Base-by-base conservation (phyloP, 2,113 vertebrate species). In the Himantopus leucocephalus region DNA sequence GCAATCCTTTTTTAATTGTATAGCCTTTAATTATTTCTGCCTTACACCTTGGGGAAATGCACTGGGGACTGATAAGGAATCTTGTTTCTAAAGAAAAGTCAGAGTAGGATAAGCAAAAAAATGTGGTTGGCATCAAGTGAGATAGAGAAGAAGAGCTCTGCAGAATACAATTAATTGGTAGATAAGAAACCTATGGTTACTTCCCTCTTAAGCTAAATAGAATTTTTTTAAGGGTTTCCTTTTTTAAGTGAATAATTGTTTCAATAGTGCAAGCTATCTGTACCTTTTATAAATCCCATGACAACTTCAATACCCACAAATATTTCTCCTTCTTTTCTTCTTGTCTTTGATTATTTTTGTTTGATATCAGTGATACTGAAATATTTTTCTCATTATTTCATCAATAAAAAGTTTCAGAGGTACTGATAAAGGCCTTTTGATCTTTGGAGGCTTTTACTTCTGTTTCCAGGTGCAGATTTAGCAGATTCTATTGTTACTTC, bases 1-100 rank as follows among this genome's bases (percentile, higher is more conserved):
- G 30, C 62, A 91, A 94, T 89, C 20, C 48, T 47, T 94, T 97
- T 85, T 95, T 94, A 92, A 95, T 88, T 76, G n/a, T 50, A 71
- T 10, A 66, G n/a, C 14, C 13, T 90, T 94, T 96, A 93, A 92
- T 89, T 95, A 86, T 27, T 59, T 77, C 73, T 91, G 47, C 30
- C 47, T 35, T 70, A 56, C 58, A 92, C 76, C 62, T 87, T 70
- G 41, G 50, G 66, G 77, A 88, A 92, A 92, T 64, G 29, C 77
- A 76, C 26, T 45, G 11, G 27, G 55, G 89, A 89, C 29, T 85
- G 80, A 92, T 96, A 89, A 90, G 30, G n/a, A 82, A 91, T 89
- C 88, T 83, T 68, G 48, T 89, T 95, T 84, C 75, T 70, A 47
- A 92, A 59, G 60, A 81, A 87, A 74, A 92, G 77, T 60, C 78